Conservation (phyloP, 2,113 vertebrate species). For the Todiramphus saurophagus region DNA sequence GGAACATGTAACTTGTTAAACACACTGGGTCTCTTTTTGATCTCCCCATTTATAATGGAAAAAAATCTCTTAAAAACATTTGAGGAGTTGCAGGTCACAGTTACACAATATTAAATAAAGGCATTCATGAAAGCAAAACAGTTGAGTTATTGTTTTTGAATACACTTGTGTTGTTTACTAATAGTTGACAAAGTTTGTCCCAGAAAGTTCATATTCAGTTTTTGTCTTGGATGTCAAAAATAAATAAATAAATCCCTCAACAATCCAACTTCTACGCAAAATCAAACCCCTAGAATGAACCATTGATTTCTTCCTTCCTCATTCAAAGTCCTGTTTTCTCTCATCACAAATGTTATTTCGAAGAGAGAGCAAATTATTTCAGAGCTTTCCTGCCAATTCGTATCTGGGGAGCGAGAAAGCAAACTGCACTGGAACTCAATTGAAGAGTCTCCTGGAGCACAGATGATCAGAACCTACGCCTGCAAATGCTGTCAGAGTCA, state of each 20-base stretch:
- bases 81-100: neutral
- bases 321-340: neutral
- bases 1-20: neutral
- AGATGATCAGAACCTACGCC: neutral
- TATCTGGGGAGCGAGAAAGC: neutral
- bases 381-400: neutral
- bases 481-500: neutral
- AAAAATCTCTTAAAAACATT: neutral
- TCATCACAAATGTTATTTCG: neutral
- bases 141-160: neutral
- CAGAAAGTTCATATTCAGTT: neutral
- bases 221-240: neutral
- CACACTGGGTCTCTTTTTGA: neutral
- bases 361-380: neutral
- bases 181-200: neutral
- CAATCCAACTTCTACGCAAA: neutral
- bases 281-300: neutral
- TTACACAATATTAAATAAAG: neutral
- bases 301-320: neutral
- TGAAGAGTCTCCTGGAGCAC: neutral
- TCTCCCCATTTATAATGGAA: neutral
- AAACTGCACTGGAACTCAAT: rapidly evolving
- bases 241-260: neutral
- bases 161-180: neutral
- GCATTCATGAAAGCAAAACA: neutral